Evolutionary conservation across 1,140 invertebrate species (phyloP), one percentile per base, ranked within the genome.

Genomic region (Caenorhabditis tropicalis): DNA sequence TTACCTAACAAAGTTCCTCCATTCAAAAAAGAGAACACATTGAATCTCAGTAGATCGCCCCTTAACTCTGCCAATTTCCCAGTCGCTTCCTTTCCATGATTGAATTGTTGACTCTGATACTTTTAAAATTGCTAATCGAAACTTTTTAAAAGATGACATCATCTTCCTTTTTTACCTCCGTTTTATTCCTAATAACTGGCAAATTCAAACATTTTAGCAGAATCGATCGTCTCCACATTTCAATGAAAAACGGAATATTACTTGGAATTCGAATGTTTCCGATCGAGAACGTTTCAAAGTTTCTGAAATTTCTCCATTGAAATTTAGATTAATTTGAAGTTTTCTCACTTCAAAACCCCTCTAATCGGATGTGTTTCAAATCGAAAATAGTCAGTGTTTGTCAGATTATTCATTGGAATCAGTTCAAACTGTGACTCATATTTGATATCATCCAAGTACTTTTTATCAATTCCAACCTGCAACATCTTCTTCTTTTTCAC

Each of bases 21-120:
- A 74, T 74, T 74, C 65, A 74, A 74, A 74, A 43, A 74, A 0
- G 65, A 21, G n/a, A 74, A 43, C 36, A 74, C 43, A 74, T 74
- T 74, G 21, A 74, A 74, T 24, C 21, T n/a, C 65, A 74, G 43
- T 4, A 74, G n/a, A 39, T 43, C 9, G 29, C 43, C 65, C 36
- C 65, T 74, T 7, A 74, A 43, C 36, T 74, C 33, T 0, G 65
- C 65, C 9, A 74, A 24, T n/a, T 74, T 74, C 65, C 29, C 65
- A n/a, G 36, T 36, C 10, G 65, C 65, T 24, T 27, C 36, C n/a
- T 74, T 74, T n/a, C 65, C 65, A 15, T 74, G 36, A 15, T 74
- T 74, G 1, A 24, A 2, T 19, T 74, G 65, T 24, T 74, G 65
- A 46, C 15, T 74, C 65, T 74, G 15, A 10, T 24, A 46, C 29